A percentile compares a stretch with the other conserved stretches of the same genome.
Evolutionary conservation across 2,797 vertebrate genomes (phyloP).

Genomic region (Bradypodion pumilum): DNA sequence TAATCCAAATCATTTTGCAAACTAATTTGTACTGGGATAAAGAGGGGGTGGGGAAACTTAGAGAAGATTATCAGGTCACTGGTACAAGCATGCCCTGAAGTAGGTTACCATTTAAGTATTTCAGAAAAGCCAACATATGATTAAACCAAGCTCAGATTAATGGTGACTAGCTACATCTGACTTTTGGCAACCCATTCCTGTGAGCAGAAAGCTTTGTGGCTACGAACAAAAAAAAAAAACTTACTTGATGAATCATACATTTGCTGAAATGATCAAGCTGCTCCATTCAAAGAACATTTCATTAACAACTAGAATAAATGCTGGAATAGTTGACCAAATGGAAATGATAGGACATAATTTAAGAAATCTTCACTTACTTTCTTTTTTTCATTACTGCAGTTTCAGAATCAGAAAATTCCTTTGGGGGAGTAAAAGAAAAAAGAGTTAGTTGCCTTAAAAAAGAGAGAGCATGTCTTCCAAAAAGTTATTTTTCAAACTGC

Average conservation of each 20-base stretch:
- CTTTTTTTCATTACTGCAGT: conserved; percentile 71
- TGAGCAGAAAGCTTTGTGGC: conserved; percentile 38
- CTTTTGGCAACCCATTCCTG: conserved; percentile 48
- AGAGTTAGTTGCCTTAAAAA: conserved; percentile 7
- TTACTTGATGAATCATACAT: conserved; percentile 41
- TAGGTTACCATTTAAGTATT: conserved; percentile 65
- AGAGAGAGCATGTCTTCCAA: neutral
- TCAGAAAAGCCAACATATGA: conserved; percentile 63
- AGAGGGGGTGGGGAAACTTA: conserved; percentile 43
- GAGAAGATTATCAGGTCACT: conserved; percentile 70
- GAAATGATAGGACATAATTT: conserved; percentile 37
- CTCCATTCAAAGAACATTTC: neutral
- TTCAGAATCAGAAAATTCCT: conserved; percentile 78
- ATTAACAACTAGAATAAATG: conserved; percentile 34
- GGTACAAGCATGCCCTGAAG: conserved; percentile 56
- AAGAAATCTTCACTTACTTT: conserved; percentile 77
- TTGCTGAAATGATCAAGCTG: conserved; percentile 29
- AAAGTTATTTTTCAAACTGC: no score
- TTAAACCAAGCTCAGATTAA: conserved; percentile 54
- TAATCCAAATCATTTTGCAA: conserved; percentile 63
- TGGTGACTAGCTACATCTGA: conserved; percentile 25
- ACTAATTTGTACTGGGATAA: conserved; percentile 66
- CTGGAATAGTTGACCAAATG: conserved; percentile 26
- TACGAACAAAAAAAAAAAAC: conserved; percentile 37
- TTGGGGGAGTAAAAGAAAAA: conserved; percentile 55